Conservation (phyloP, 2,797 vertebrate species). For the Echeneis naucrates region DNA sequence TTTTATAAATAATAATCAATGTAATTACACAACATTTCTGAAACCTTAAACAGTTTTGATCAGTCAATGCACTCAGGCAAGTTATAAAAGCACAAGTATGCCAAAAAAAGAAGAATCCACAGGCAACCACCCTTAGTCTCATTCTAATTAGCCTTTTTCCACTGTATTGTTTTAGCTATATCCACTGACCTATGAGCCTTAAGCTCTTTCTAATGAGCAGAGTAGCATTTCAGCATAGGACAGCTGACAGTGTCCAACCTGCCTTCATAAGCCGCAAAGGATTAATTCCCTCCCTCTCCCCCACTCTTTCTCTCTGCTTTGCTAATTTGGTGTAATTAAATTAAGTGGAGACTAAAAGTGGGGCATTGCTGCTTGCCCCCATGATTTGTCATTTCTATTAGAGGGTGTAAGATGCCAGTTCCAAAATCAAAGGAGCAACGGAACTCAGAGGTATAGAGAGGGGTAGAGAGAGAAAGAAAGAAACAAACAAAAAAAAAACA, state of each 20-base stretch:
- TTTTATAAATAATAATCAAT: constrained; percentile 4
- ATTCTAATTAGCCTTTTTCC: constrained; percentile 67
- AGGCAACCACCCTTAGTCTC: constrained; percentile 17
- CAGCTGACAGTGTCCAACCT: constrained; percentile 76
- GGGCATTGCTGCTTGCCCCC: constrained; percentile 65
- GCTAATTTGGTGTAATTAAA: constrained; percentile 82
- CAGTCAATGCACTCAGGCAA: not conserved
- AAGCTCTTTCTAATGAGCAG: constrained; percentile 75
- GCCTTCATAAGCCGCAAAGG: constrained; percentile 72
- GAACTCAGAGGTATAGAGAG: constrained; percentile 61
- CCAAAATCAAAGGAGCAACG: constrained; percentile 53
- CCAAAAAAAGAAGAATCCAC: constrained; percentile 7
- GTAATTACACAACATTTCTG: not conserved
- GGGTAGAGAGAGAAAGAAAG: not conserved
- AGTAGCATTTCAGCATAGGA: constrained; percentile 64
- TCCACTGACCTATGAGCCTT: constrained; percentile 73
- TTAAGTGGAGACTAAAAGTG: constrained; percentile 78
- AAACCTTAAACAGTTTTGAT: not conserved
- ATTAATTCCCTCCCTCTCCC: constrained; percentile 61
- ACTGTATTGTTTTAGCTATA: constrained; percentile 73
- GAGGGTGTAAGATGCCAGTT: constrained; percentile 57
- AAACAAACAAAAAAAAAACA: not conserved
- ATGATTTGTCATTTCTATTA: constrained; percentile 77
- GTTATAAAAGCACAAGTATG: constrained; percentile 6
- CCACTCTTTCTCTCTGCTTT: constrained; percentile 47